Conservation (phyloP, 2,888 invertebrate species). For the Pharmacophagus antenor region DNA sequence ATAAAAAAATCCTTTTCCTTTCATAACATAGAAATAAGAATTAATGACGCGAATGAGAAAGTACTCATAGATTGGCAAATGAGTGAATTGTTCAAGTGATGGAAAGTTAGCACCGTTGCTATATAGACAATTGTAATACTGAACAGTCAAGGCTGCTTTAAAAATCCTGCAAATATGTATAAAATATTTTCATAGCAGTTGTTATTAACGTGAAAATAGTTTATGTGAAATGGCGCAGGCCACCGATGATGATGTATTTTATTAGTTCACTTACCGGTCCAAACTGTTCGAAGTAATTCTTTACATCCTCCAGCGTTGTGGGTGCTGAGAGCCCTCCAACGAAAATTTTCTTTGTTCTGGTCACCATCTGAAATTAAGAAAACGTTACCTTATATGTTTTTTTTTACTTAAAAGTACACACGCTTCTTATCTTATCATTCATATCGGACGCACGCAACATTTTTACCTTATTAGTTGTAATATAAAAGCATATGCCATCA, state of each 20-base stretch:
- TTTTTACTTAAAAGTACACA: neutral
- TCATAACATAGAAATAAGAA: neutral
- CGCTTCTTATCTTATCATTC: neutral
- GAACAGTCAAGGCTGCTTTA: no score
- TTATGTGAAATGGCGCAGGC: neutral
- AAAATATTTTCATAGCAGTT: no score
- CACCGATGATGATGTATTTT: neutral
- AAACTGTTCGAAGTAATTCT: conserved; percentile 99
- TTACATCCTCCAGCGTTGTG: conserved; percentile 99
- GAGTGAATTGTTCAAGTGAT: no score
- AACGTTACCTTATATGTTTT: conserved; percentile 15
- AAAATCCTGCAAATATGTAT: no score
- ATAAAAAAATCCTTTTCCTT: neutral
- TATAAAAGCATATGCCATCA: no score
- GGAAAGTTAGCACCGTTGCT: no score
- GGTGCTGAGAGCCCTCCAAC: conserved; percentile 99
- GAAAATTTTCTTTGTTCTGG: conserved; percentile 99
- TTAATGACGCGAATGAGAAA: no score
- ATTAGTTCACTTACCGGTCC: conserved; percentile 93
- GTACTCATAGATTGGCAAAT: no score
- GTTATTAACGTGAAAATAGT: neutral
- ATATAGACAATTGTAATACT: no score
- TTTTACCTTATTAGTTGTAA: no score
- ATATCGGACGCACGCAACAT: neutral
- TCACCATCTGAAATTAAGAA: conserved; percentile 94